These are phyloP conservation scores for Drosophila paulistorum DNA, from an alignment of 1,140 invertebrate species.

Conservation along the genomic window DNA sequence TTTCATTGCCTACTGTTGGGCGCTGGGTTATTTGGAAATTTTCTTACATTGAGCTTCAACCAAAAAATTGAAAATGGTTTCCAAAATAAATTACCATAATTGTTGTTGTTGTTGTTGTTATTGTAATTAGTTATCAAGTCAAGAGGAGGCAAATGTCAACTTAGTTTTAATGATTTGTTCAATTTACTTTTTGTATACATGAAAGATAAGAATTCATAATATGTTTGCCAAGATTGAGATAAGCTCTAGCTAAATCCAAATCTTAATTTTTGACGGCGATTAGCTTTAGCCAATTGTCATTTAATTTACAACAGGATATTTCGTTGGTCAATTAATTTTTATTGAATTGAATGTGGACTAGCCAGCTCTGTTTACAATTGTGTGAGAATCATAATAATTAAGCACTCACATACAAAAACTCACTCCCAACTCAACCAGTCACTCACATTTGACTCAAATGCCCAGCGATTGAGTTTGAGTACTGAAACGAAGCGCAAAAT, in stretches of 20 bases:
- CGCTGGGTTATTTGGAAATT: neutral
- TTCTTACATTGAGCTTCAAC: too few species aligned
- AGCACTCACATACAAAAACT: neutral
- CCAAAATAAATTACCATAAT: too few species aligned
- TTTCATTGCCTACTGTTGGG: neutral
- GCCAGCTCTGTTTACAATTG: neutral
- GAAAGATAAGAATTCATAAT: neutral
- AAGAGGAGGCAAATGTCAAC: too few species aligned
- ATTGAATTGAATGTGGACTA: neutral
- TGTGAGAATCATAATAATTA: neutral
- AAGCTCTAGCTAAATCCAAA: neutral
- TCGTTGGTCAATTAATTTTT: neutral
- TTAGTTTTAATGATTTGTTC: neutral
- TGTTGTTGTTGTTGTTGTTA: too few species aligned
- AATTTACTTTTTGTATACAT: neutral
- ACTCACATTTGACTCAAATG: neutral
- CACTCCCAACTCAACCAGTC: neutral
- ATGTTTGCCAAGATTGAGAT: neutral
- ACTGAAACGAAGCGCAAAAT: neutral
- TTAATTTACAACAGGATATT: neutral
- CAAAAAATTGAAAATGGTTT: too few species aligned
- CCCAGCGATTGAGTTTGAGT: neutral
- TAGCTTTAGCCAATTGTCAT: neutral
- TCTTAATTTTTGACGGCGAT: neutral
- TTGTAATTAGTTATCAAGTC: too few species aligned